phyloP scores from a whole-genome alignment of 2,797 vertebrate genomes.

The Poecilia picta region DNA sequence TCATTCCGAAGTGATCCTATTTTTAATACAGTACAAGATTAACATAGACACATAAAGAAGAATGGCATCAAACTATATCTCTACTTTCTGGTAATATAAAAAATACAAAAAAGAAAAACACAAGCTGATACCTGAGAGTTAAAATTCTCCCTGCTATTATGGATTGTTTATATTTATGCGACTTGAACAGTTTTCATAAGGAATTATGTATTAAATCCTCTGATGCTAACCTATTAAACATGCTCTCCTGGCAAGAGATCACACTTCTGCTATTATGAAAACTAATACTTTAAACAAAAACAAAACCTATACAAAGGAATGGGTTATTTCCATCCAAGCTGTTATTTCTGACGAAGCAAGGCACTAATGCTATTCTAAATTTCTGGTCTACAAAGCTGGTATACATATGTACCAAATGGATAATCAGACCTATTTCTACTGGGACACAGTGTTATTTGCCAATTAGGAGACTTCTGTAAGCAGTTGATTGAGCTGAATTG shows the following conservation, averaged over 20 bases:
- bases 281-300: not conserved
- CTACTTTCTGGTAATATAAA: not conserved
- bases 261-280: not conserved
- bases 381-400: not conserved
- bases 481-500: not conserved
- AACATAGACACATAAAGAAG: not conserved
- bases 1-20: not conserved
- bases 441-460: not conserved
- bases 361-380: constrained; percentile 21
- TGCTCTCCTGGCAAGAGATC: not conserved
- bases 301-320: not conserved
- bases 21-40: not conserved
- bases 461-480: not conserved
- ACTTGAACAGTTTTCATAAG: not conserved
- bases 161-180: too few species aligned
- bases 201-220: not conserved
- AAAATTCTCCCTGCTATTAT: not conserved
- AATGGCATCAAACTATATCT: not conserved
- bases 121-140: not conserved
- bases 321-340: not conserved
- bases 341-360: constrained; percentile 6
- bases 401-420: not conserved
- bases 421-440: not conserved
- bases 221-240: not conserved
- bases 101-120: not conserved